phyloP scores from a whole-genome alignment of 2,888 invertebrate species.

The Adelphocoris suturalis region DNA sequence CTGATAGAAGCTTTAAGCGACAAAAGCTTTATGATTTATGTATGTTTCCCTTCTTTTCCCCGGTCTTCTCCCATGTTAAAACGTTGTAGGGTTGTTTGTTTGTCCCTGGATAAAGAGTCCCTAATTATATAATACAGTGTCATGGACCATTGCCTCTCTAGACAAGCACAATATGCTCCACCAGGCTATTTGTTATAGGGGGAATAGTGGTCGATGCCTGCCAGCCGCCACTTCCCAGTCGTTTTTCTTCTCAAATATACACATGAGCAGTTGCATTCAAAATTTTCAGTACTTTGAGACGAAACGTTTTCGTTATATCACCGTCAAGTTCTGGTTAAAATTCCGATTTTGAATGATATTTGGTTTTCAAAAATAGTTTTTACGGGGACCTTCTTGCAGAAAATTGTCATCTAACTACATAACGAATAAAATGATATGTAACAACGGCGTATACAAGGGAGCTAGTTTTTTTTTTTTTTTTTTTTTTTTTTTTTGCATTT shows the following conservation, averaged over 20 bases:
- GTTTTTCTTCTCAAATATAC: background rate
- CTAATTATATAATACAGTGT: slow-evolving; percentile 71
- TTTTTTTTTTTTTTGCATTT: too few species aligned
- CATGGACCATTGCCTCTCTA: slow-evolving; percentile 65
- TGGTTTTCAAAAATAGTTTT: too few species aligned
- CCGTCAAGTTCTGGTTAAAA: too few species aligned
- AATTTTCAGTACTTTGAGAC: too few species aligned
- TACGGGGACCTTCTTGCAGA: too few species aligned
- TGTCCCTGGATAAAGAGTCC: slow-evolving; percentile 65
- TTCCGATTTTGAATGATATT: too few species aligned
- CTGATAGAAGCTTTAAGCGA: slow-evolving; percentile 46
- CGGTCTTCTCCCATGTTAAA: slow-evolving; percentile 52
- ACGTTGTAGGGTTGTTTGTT: slow-evolving; percentile 67
- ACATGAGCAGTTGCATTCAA: too few species aligned
- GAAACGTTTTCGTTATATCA: too few species aligned
- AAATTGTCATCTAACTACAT: too few species aligned
- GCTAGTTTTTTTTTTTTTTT: too few species aligned
- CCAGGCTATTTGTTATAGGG: slow-evolving; percentile 63
- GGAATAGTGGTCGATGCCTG: background rate
- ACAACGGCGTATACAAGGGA: too few species aligned
- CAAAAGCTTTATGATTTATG: slow-evolving; percentile 66
- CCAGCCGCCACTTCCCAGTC: slow-evolving; percentile 22
- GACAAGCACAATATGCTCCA: slow-evolving; percentile 57
- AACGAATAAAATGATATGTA: too few species aligned
- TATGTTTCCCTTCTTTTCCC: slow-evolving; percentile 59